These are phyloP conservation scores for Glomeris marginata DNA, from an alignment of 2,888 invertebrate genomes.

Conservation along the genomic window DNA sequence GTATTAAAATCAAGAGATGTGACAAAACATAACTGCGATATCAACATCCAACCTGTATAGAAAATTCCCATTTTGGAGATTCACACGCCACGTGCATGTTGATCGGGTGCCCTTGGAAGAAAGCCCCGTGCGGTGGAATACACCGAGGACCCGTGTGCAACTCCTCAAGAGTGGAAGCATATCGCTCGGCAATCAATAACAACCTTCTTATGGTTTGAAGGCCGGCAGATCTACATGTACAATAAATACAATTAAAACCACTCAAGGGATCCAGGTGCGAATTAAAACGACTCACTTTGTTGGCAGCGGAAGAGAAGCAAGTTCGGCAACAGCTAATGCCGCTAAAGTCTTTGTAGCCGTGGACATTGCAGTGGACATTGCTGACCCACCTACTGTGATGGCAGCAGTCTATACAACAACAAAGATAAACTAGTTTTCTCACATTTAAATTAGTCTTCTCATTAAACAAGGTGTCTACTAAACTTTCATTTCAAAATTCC, in stretches of 20 bases:
- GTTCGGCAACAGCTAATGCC: constrained; percentile 29
- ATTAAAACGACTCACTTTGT: constrained; percentile 23
- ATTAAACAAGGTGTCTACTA: too few relatives aligned
- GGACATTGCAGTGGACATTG: constrained; percentile 27
- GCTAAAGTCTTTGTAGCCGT: constrained; percentile 31
- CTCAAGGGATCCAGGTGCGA: neutral
- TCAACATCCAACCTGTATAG: constrained; percentile 23
- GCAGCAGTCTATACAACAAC: constrained; percentile 18
- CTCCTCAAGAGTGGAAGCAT: constrained; percentile 33
- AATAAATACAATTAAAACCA: neutral
- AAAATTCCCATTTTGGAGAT: constrained; percentile 29
- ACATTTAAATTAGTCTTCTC: too few relatives aligned
- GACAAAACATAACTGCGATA: neutral
- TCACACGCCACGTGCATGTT: constrained; percentile 29
- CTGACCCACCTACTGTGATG: constrained; percentile 28
- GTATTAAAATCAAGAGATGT: neutral
- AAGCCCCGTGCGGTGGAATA: constrained; percentile 34
- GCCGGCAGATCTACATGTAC: constrained; percentile 24
- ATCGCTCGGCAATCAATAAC: constrained; percentile 32
- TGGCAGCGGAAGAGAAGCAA: constrained; percentile 27
- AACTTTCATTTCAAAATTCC: too few relatives aligned
- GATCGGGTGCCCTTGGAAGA: constrained; percentile 33
- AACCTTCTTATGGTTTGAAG: constrained; percentile 32
- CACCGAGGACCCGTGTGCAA: constrained; percentile 29
- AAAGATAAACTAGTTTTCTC: too few relatives aligned